A percentile compares a stretch with the other conserved stretches of the same genome.
Evolutionary conservation across 2,113 vertebrate species (phyloP).

Genomic region (Zosterops pallidus): DNA sequence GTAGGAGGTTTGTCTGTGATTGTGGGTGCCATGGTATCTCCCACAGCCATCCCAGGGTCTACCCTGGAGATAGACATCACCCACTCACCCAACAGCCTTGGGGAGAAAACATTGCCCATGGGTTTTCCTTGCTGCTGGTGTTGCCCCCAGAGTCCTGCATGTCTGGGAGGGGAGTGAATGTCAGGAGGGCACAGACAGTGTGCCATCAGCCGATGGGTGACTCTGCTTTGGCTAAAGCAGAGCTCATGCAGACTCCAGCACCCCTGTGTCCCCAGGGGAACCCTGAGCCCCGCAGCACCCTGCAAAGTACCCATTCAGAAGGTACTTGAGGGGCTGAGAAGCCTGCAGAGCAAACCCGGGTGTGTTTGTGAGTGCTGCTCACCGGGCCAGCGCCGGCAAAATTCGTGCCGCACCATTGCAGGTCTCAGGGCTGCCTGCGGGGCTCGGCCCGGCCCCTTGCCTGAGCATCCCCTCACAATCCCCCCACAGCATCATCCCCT

Average conservation of each 20-base stretch:
- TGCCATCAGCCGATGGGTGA: neutral
- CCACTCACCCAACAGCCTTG: neutral
- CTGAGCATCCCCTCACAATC: neutral
- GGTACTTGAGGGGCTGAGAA: fast-evolving
- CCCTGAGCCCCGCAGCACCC: neutral
- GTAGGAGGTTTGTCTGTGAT: neutral
- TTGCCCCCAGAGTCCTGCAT: neutral
- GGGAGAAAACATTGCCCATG: neutral
- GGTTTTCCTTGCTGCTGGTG: neutral
- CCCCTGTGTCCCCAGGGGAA: neutral
- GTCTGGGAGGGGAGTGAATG: neutral
- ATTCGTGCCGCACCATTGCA: neutral
- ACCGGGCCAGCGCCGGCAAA: fast-evolving
- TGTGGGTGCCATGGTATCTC: fast-evolving
- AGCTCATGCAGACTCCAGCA: neutral
- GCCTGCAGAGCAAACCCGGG: neutral
- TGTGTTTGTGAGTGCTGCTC: neutral
- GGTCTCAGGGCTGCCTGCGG: neutral
- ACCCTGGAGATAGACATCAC: too few species aligned
- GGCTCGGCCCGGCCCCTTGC: neutral
- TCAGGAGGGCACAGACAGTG: fast-evolving
- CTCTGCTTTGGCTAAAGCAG: neutral
- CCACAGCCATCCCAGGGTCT: neutral
- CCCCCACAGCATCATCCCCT: neutral
- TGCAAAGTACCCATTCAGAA: too few species aligned